Percentiles rank a stretch among this genome's conserved stretches.
Conservation (phyloP, 2,113 vertebrate genomes). For the Rhinoderma darwinii region DNA sequence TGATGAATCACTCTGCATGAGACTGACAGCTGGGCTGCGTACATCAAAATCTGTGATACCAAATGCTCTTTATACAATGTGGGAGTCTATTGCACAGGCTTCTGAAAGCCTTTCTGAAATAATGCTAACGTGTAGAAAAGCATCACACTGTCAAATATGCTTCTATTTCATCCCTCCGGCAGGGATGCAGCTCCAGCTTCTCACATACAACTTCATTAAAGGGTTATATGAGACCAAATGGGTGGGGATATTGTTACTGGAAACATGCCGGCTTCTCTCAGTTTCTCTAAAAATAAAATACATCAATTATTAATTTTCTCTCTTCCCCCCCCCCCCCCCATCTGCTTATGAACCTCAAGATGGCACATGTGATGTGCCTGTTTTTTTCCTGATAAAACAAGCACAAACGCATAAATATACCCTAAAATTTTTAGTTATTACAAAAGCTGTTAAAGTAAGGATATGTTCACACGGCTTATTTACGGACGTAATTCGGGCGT, state of each 20-base stretch:
- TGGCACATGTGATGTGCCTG: background rate
- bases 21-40: slow-evolving; percentile 52
- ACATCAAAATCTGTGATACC: slow-evolving; percentile 50
- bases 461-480: too few species aligned
- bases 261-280: background rate
- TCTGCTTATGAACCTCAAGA: background rate
- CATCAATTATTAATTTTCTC: slow-evolving; percentile 24
- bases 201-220: slow-evolving; percentile 13
- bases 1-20: slow-evolving; percentile 50
- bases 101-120: slow-evolving; percentile 16
- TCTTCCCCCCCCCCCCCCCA: too few species aligned
- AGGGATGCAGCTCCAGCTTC: background rate
- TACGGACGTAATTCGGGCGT: too few species aligned
- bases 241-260: background rate
- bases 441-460: too few species aligned
- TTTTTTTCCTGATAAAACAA: background rate
- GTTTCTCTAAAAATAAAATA: slow-evolving; percentile 18
- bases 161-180: background rate
- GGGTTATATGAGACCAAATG: slow-evolving; percentile 14
- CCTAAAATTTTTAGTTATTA: background rate
- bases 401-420: background rate
- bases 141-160: background rate
- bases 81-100: slow-evolving; percentile 26
- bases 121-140: slow-evolving; percentile 19
- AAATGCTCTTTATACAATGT: slow-evolving; percentile 52